phyloP scores from a whole-genome alignment of 1,140 invertebrate genomes.

The Drosophila ogumai region DNA sequence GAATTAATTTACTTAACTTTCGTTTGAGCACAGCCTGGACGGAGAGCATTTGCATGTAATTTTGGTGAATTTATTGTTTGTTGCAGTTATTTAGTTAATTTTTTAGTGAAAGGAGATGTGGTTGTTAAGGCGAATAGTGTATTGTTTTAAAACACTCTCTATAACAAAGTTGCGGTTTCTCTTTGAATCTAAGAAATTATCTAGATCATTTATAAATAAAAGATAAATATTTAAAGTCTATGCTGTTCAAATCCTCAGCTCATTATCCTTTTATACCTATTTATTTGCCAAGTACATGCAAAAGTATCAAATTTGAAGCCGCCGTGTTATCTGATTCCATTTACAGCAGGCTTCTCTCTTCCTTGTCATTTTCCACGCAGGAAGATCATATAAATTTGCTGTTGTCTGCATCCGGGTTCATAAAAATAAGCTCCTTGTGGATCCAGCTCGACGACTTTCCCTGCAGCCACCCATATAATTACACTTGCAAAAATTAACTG shows the following conservation, averaged over 20 bases:
- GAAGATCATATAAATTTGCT: constrained; percentile 51
- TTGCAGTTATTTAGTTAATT: constrained; percentile 33
- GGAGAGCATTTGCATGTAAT: constrained; percentile 36
- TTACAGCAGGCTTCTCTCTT: neutral
- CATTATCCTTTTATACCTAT: neutral
- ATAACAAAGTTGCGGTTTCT: neutral
- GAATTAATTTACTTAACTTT: constrained; percentile 68
- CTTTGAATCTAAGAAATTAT: neutral
- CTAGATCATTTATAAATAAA: too few species aligned
- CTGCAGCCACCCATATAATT: constrained; percentile 65
- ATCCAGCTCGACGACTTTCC: constrained; percentile 42
- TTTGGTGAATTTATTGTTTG: constrained; percentile 31
- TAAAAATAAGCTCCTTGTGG: constrained; percentile 66
- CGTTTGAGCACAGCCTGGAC: constrained; percentile 19
- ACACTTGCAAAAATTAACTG: constrained; percentile 75
- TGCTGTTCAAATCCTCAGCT: neutral
- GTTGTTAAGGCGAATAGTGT: neutral
- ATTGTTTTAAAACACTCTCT: neutral
- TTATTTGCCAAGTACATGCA: neutral
- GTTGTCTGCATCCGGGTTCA: constrained; percentile 44
- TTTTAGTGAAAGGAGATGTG: constrained; percentile 1
- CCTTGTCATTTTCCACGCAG: constrained; percentile 8
- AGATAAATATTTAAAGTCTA: neutral
- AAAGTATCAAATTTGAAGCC: neutral
- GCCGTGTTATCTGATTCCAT: neutral